Conservation (phyloP, 2,113 vertebrate genomes). For the Xiphophorus maculatus region DNA sequence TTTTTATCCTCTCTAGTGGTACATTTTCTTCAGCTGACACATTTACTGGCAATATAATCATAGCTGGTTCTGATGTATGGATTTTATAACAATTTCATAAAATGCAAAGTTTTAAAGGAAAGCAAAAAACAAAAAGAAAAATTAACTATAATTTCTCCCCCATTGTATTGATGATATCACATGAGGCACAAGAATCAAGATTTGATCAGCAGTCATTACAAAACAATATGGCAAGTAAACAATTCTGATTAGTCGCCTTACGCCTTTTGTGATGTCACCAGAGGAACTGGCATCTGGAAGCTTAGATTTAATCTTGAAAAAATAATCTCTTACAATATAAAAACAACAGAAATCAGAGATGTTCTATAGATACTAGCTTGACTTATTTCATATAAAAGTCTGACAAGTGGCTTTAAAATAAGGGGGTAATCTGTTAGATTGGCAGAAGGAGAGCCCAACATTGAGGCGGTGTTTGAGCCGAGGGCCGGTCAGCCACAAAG, state of each 20-base stretch:
- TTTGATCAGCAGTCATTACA: neutral
- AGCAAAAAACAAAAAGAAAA: neutral
- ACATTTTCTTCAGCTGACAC: neutral
- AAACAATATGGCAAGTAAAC: neutral
- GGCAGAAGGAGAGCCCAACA: constrained; percentile 45
- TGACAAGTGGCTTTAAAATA: neutral
- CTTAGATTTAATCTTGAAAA: too few relatives aligned
- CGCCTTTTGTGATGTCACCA: neutral
- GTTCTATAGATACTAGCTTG: too few relatives aligned
- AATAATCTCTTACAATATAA: too few relatives aligned
- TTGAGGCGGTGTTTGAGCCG: constrained; percentile 53
- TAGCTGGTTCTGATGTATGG: neutral
- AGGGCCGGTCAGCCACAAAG: constrained; percentile 61
- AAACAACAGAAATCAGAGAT: too few relatives aligned
- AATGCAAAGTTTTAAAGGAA: too few relatives aligned
- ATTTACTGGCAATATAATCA: neutral
- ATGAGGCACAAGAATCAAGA: neutral
- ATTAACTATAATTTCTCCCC: neutral
- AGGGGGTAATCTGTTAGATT: constrained; percentile 9
- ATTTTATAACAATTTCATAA: neutral
- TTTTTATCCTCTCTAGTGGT: neutral
- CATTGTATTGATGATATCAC: neutral
- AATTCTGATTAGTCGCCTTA: neutral
- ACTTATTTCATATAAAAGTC: too few relatives aligned
- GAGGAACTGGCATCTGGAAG: neutral